Evolutionary conservation across 2,797 vertebrate genomes (phyloP).

Genomic region (Menidia menidia): DNA sequence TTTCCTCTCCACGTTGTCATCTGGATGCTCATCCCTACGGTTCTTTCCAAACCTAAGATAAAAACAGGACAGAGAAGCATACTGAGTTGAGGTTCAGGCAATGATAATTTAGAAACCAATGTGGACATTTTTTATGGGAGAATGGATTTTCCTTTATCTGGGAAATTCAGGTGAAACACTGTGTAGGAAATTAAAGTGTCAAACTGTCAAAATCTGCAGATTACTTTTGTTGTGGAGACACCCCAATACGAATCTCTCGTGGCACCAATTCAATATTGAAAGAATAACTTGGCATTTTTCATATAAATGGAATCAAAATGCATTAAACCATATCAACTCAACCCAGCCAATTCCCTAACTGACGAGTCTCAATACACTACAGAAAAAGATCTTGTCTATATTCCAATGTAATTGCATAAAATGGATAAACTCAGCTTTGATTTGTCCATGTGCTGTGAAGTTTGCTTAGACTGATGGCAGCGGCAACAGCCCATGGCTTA

Average conservation of each 20-base stretch:
- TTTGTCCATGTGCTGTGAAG: slow-evolving; percentile 33
- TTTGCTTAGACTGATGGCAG: slow-evolving; percentile 49
- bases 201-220: slow-evolving; percentile 70
- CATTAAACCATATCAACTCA: slow-evolving; percentile 40
- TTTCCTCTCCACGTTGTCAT: slow-evolving; percentile 87
- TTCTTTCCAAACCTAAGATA: slow-evolving; percentile 93
- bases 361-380: slow-evolving; percentile 13
- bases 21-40: slow-evolving; percentile 90
- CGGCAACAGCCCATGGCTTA: slow-evolving; percentile 59
- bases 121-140: slow-evolving; percentile 23
- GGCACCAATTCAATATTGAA: slow-evolving; percentile 51
- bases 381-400: not conserved
- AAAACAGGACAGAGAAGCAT: slow-evolving; percentile 17
- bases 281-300: slow-evolving; percentile 60
- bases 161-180: slow-evolving; percentile 56
- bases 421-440: slow-evolving; percentile 1
- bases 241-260: slow-evolving; percentile 41
- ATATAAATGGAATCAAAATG: slow-evolving; percentile 63
- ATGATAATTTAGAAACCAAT: slow-evolving; percentile 32
- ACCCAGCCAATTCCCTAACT: slow-evolving; percentile 27
- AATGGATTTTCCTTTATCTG: slow-evolving; percentile 39
- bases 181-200: slow-evolving; percentile 79
- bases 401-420: slow-evolving; percentile 23
- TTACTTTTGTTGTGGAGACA: slow-evolving; percentile 52
- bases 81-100: slow-evolving; percentile 33